Evolutionary conservation across 1,140 invertebrate genomes (phyloP).

Genomic region (Scaptomyza graminum): DNA sequence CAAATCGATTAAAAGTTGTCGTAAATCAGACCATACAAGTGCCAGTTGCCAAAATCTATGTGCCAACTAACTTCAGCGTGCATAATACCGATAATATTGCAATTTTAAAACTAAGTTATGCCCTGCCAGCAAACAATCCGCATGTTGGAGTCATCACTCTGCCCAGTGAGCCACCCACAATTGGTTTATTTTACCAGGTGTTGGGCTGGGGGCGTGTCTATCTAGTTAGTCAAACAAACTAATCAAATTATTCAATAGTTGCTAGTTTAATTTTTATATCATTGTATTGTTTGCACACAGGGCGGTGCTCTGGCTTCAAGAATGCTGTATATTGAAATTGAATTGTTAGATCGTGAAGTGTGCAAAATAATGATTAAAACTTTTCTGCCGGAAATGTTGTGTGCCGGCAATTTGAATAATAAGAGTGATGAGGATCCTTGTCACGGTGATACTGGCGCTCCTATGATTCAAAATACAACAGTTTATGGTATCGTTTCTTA

Average conservation of each 20-base stretch:
- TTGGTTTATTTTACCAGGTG: constrained; percentile 37
- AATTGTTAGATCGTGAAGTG: constrained; percentile 5
- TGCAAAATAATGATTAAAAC: constrained; percentile 28
- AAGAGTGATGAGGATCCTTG: constrained; percentile 48
- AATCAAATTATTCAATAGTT: background rate
- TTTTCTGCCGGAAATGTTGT: constrained; percentile 56
- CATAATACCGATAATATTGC: constrained; percentile 62
- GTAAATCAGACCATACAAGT: background rate
- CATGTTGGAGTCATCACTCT: constrained; percentile 34
- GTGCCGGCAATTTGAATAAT: constrained; percentile 47
- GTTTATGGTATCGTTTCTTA: constrained; percentile 59
- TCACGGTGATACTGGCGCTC: constrained; percentile 50
- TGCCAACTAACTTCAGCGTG: constrained; percentile 43
- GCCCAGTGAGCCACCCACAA: constrained; percentile 22
- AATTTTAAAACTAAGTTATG: constrained; percentile 12
- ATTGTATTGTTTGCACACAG: constrained; percentile 16
- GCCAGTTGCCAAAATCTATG: constrained; percentile 41
- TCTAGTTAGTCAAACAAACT: constrained; percentile 11
- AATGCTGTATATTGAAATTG: constrained; percentile 46
- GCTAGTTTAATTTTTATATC: background rate
- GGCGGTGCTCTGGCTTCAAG: constrained; percentile 37
- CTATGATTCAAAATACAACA: constrained; percentile 35
- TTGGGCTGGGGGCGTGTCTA: constrained; percentile 59
- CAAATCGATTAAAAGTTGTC: constrained; percentile 29
- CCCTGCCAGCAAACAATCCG: constrained; percentile 31